A percentile compares a stretch with the other conserved stretches of the same genome.
Evolutionary conservation across 1,140 invertebrate genomes (phyloP).

Genomic region (Calephelis nemesis): DNA sequence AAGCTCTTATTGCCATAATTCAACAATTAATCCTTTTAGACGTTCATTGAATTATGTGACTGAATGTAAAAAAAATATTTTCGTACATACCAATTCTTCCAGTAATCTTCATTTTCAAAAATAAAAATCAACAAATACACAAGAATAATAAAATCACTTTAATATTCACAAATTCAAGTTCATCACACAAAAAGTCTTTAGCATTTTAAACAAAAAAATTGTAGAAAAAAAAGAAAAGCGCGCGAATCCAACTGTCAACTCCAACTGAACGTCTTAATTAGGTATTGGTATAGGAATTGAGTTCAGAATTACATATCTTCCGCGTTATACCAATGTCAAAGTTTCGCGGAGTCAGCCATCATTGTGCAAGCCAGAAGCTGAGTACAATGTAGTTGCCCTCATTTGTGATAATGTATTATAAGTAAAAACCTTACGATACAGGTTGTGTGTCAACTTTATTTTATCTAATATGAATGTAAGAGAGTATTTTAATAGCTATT

Average conservation of each 20-base stretch:
- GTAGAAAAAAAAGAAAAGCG: slow-evolving; percentile 38
- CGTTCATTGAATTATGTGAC: too few relatives aligned
- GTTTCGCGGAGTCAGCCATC: slow-evolving; percentile 42
- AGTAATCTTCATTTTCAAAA: slow-evolving; percentile 32
- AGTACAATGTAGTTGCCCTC: slow-evolving; percentile 33
- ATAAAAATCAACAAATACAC: not conserved
- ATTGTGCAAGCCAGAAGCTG: slow-evolving; percentile 26
- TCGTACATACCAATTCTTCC: slow-evolving; percentile 31
- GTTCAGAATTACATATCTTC: slow-evolving; percentile 46
- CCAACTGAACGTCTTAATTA: slow-evolving; percentile 38
- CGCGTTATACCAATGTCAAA: slow-evolving; percentile 56
- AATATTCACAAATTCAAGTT: slow-evolving; percentile 12
- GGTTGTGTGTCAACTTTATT: slow-evolving; percentile 4
- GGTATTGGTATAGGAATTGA: slow-evolving; percentile 37
- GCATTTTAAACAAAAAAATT: slow-evolving; percentile 28
- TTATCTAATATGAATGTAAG: not conserved
- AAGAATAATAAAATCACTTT: not conserved
- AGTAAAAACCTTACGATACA: slow-evolving; percentile 35
- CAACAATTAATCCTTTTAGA: too few relatives aligned
- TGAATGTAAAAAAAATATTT: too few relatives aligned
- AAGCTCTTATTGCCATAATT: too few relatives aligned
- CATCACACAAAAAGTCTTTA: slow-evolving; percentile 21
- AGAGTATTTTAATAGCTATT: too few relatives aligned
- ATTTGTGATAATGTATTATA: slow-evolving; percentile 37
- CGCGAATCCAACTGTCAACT: slow-evolving; percentile 43